phyloP scores from a whole-genome alignment of 1,140 invertebrate genomes.

The Brachionus koreanus region DNA sequence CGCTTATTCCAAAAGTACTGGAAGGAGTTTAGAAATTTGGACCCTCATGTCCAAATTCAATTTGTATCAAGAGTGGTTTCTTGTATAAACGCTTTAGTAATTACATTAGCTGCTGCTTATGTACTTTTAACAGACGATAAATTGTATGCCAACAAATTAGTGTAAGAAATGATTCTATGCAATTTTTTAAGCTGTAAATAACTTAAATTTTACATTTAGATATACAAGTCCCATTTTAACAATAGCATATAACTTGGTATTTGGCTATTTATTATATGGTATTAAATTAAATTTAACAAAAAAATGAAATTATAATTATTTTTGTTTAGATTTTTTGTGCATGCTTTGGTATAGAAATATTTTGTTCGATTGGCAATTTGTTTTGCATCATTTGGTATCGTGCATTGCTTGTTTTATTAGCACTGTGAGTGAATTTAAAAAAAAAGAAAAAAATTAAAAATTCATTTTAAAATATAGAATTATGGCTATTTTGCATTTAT shows the following conservation, averaged over 20 bases:
- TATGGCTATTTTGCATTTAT: constrained; percentile 18
- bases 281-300: background rate
- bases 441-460: background rate
- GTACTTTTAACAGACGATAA: background rate
- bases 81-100: background rate
- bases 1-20: background rate
- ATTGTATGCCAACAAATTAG: background rate
- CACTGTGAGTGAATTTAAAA: background rate
- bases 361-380: constrained; percentile 37
- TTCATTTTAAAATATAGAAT: background rate
- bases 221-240: background rate
- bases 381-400: constrained; percentile 33
- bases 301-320: background rate
- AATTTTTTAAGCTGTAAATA: background rate
- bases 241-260: background rate
- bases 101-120: background rate
- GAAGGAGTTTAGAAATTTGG: background rate
- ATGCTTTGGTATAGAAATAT: constrained; percentile 11
- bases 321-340: background rate
- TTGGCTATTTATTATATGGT: background rate
- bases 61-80: constrained; percentile 24
- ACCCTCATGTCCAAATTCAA: background rate
- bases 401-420: background rate
- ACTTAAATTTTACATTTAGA: background rate
- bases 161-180: background rate